phyloP scores from a whole-genome alignment of 2,797 vertebrate species.

The Serranus cabrilla region DNA sequence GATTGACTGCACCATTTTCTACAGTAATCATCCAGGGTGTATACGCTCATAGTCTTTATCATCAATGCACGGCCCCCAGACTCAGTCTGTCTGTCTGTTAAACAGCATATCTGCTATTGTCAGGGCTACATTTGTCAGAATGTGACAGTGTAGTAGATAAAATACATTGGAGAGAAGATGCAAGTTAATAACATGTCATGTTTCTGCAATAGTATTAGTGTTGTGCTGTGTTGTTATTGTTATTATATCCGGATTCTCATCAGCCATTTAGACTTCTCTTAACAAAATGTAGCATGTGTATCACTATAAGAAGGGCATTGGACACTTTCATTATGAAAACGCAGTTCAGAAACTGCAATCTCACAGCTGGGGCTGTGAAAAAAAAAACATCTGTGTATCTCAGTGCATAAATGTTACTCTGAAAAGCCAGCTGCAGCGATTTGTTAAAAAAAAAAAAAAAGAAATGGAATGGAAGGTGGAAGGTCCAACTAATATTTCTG shows the following conservation, averaged over 20 bases:
- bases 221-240: slow-evolving; percentile 29
- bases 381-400: not conserved
- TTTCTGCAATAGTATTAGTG: slow-evolving; percentile 22
- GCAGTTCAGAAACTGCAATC: not conserved
- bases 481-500: not conserved
- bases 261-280: not conserved
- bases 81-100: slow-evolving; percentile 10
- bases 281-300: not conserved
- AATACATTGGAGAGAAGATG: not conserved
- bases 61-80: not conserved
- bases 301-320: not conserved
- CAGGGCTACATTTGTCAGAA: slow-evolving; percentile 31
- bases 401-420: not conserved
- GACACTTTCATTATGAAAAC: slow-evolving; percentile 28
- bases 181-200: slow-evolving; percentile 31
- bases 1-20: not conserved
- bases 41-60: slow-evolving; percentile 25
- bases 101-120: slow-evolving; percentile 25
- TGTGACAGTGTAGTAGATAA: slow-evolving; percentile 37
- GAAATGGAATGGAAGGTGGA: not conserved
- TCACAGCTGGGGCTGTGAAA: not conserved
- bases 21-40: slow-evolving; percentile 24
- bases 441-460: not conserved
- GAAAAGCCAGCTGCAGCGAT: slow-evolving; percentile 15
- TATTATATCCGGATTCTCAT: slow-evolving; percentile 15